These are phyloP conservation scores for Silurus glanis DNA, from an alignment of 2,113 vertebrate genomes.

Conservation along the genomic window DNA sequence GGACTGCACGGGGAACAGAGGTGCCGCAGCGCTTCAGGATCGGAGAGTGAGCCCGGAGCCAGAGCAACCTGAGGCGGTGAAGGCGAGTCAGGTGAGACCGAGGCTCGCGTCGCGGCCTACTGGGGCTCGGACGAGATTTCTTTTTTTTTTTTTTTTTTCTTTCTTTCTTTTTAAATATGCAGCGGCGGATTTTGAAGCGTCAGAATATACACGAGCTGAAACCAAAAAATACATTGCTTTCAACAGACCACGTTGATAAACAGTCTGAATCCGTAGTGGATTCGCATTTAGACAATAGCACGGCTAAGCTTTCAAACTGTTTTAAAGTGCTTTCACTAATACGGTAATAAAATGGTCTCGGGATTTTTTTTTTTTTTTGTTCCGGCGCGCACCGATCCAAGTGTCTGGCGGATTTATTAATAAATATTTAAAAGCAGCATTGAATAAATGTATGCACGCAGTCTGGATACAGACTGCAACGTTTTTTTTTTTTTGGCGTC, in stretches of 20 bases:
- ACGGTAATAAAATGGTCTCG: conserved; percentile 52
- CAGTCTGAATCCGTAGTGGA: neutral
- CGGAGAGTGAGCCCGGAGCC: conserved; percentile 78
- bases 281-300: conserved; percentile 68
- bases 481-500: conserved; percentile 55
- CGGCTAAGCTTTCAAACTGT: conserved; percentile 59
- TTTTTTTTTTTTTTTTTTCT: conserved; percentile 25
- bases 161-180: conserved; percentile 47
- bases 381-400: neutral
- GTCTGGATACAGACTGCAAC: conserved; percentile 10
- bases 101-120: conserved; percentile 71
- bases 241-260: neutral
- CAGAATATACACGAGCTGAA: conserved; percentile 25
- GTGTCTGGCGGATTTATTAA: neutral
- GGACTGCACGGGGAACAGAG: conserved; percentile 75
- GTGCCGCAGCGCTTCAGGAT: conserved; percentile 76
- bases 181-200: conserved; percentile 52
- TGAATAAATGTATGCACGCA: neutral
- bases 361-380: neutral
- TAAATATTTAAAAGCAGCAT: neutral
- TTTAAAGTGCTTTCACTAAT: conserved; percentile 54
- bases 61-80: conserved; percentile 71
- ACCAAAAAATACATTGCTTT: neutral
- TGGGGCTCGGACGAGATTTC: conserved; percentile 40
- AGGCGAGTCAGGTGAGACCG: conserved; percentile 80